A percentile compares a stretch with the other conserved stretches of the same genome.
Conservation (phyloP, 2,797 vertebrate species). For the Toxotes lorentzi region DNA sequence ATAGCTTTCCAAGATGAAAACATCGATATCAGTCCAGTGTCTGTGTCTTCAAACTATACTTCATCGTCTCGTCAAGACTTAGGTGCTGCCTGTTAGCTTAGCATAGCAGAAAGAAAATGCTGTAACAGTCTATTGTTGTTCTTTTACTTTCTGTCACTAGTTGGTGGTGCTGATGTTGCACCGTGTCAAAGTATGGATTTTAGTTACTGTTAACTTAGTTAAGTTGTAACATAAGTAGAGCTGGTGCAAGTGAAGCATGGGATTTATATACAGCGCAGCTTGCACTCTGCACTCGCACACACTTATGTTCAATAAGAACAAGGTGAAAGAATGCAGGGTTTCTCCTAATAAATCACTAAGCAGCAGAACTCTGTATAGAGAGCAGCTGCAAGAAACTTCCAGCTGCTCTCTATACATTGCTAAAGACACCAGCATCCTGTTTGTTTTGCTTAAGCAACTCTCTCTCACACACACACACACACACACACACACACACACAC, state of each 20-base stretch:
- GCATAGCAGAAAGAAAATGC: not conserved
- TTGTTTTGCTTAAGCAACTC: constrained; percentile 30
- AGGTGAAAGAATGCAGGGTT: not conserved
- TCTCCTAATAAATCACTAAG: constrained; percentile 6
- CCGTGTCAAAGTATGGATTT: too few species aligned
- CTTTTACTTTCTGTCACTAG: not conserved
- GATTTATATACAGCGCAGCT: not conserved
- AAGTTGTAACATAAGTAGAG: not conserved
- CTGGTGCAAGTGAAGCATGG: too few species aligned
- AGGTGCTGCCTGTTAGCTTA: not conserved
- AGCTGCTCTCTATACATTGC: constrained; percentile 42
- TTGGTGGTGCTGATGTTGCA: not conserved
- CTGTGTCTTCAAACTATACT: too few species aligned
- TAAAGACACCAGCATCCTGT: constrained; percentile 37
- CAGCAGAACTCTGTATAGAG: constrained; percentile 5
- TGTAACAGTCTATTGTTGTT: not conserved
- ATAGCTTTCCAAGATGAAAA: not conserved
- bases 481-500: constrained; percentile 13
- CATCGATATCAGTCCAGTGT: too few species aligned
- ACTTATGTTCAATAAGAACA: not conserved
- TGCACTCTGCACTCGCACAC: not conserved
- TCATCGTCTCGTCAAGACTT: too few species aligned
- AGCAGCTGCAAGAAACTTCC: constrained; percentile 47
- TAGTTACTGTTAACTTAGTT: too few species aligned
- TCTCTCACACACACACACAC: constrained; percentile 9